Percentiles rank a stretch among this genome's conserved stretches.
These are phyloP conservation scores for Asteroscopus sphinx DNA, from an alignment of 2,888 invertebrate species.

Conservation along the genomic window DNA sequence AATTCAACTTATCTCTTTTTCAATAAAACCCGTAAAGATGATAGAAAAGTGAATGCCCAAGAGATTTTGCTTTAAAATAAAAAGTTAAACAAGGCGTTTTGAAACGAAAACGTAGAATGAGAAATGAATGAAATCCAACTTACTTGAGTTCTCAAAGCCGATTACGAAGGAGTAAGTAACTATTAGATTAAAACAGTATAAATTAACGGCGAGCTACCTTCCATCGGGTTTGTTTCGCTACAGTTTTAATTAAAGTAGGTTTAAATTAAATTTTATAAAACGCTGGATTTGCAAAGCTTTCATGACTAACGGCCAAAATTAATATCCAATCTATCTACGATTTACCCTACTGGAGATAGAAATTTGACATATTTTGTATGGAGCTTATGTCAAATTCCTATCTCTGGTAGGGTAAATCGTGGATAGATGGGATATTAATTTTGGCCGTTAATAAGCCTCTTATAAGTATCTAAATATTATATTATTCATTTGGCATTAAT, in stretches of 20 bases:
- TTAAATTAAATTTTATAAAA: conserved; percentile 29
- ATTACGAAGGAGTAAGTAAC: conserved; percentile 51
- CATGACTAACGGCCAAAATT: too few species aligned
- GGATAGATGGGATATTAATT: too few species aligned
- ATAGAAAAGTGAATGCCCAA: conserved; percentile 31
- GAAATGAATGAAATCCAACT: conserved; percentile 59
- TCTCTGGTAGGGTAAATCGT: too few species aligned
- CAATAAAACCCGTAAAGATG: conserved; percentile 27
- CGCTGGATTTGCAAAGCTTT: conserved; percentile 2
- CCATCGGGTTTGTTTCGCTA: conserved; percentile 28
- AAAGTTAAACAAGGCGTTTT: conserved; percentile 63
- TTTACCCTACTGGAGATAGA: too few species aligned
- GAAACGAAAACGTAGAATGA: conserved; percentile 54
- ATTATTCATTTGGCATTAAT: background rate
- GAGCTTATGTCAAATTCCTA: too few species aligned
- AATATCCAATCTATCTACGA: too few species aligned
- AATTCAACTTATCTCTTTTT: conserved; percentile 16
- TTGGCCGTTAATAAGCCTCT: conserved; percentile 1
- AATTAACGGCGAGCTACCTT: conserved; percentile 39
- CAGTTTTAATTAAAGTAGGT: conserved; percentile 30
- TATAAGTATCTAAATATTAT: background rate
- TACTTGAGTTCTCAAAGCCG: conserved; percentile 47
- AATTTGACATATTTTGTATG: too few species aligned
- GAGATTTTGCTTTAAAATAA: conserved; percentile 44
- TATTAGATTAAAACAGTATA: conserved; percentile 53